Conservation (phyloP, 2,888 invertebrate genomes). For the Drosophila diplacantha region DNA sequence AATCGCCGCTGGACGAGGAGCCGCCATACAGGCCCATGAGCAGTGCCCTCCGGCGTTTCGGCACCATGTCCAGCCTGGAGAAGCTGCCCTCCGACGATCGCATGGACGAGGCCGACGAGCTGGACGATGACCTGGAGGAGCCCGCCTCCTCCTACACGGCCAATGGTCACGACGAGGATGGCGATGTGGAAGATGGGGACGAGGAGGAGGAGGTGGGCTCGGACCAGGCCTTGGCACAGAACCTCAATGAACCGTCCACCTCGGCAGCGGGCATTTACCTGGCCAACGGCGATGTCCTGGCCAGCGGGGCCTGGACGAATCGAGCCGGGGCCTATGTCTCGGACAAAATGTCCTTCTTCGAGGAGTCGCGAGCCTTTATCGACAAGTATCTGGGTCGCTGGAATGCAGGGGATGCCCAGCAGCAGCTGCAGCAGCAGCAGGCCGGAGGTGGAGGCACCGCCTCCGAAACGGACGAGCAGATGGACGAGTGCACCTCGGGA, state of each 20-base stretch:
- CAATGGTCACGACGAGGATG: slow-evolving; percentile 50
- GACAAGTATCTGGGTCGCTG: slow-evolving; percentile 80
- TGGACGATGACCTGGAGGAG: slow-evolving; percentile 77
- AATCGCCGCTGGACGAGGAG: slow-evolving; percentile 85
- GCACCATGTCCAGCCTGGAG: slow-evolving; percentile 86
- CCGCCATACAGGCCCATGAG: slow-evolving; percentile 85
- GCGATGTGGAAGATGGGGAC: slow-evolving; percentile 50
- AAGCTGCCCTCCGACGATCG: slow-evolving; percentile 81
- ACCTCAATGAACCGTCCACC: slow-evolving; percentile 42
- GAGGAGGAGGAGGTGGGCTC: slow-evolving; percentile 48
- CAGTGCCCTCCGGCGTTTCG: slow-evolving; percentile 79
- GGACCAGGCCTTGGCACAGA: slow-evolving; percentile 51
- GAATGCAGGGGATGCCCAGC: slow-evolving; percentile 74
- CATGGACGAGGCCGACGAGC: slow-evolving; percentile 77
- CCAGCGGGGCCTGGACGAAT: slow-evolving; percentile 83
- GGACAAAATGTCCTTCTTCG: slow-evolving; percentile 87
- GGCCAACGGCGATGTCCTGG: slow-evolving; percentile 58
- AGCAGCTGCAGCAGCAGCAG: slow-evolving; percentile 24
- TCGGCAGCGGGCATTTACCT: slow-evolving; percentile 18
- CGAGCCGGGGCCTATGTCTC: slow-evolving; percentile 89
- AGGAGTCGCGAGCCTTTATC: slow-evolving; percentile 80
- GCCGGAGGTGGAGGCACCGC: slow-evolving; percentile 23
- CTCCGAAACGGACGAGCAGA: slow-evolving; percentile 81
- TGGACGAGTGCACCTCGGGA: slow-evolving; percentile 87
- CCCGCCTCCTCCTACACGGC: slow-evolving; percentile 53